Evolutionary conservation across 2,888 invertebrate genomes (phyloP).

Genomic region (Bellardia pandia): DNA sequence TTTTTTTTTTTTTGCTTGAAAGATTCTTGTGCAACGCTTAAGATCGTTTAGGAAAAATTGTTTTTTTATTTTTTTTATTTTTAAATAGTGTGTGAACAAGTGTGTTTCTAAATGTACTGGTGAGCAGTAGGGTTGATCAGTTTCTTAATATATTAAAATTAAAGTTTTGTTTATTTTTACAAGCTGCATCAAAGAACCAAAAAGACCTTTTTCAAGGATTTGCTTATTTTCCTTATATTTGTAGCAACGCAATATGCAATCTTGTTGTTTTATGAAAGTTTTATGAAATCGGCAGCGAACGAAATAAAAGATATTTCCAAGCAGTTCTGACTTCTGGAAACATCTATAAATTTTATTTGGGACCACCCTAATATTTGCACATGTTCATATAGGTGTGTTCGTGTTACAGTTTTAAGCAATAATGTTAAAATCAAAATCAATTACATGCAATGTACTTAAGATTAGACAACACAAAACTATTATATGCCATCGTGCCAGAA

Average conservation of each 20-base stretch:
- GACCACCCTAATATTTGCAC: not conserved
- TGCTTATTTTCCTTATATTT: no score
- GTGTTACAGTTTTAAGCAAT: not conserved
- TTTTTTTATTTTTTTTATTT: not conserved
- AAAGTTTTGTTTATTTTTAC: no score
- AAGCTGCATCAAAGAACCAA: no score
- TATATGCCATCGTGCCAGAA: not conserved
- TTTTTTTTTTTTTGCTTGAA: constrained; percentile 4
- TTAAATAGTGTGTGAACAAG: constrained; percentile 9
- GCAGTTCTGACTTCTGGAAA: no score
- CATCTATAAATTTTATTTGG: no score
- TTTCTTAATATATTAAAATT: not conserved
- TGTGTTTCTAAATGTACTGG: not conserved
- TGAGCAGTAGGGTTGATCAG: not conserved
- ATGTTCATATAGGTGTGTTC: not conserved
- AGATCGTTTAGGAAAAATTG: constrained; percentile 1
- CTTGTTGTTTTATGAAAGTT: no score
- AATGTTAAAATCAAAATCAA: constrained; percentile 54
- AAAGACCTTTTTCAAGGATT: no score
- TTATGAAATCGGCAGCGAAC: no score
- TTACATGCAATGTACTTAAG: constrained; percentile 25
- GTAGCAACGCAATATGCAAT: no score
- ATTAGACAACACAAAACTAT: constrained; percentile 3
- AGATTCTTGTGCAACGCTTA: constrained; percentile 16
- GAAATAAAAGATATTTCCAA: no score